Evolutionary conservation across 2,113 vertebrate species (phyloP).

Genomic region (Glaucidium brasilianum): DNA sequence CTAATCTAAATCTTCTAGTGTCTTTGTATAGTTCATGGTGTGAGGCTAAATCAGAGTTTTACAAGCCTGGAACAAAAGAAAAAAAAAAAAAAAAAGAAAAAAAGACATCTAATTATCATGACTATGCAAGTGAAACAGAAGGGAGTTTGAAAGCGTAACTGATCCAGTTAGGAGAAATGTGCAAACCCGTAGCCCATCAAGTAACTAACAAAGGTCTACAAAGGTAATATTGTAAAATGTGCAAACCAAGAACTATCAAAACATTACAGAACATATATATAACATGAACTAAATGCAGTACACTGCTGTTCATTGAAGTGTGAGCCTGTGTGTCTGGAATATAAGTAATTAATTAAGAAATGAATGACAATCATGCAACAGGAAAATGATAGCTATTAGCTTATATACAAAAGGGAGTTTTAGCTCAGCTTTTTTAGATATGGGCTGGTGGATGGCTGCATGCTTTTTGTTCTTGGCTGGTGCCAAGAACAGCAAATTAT

Average conservation of each 20-base stretch:
- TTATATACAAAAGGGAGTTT: background rate
- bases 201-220: background rate
- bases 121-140: background rate
- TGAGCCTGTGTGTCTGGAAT: background rate
- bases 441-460: background rate
- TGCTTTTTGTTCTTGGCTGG: background rate
- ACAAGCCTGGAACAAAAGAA: accelerated
- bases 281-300: background rate
- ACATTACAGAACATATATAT: background rate
- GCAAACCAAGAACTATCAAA: background rate
- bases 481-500: background rate
- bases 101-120: background rate
- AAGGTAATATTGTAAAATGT: background rate
- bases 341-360: background rate
- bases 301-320: background rate
- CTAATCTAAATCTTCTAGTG: background rate
- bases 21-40: background rate
- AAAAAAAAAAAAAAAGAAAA: background rate
- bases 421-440: background rate
- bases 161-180: background rate
- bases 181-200: background rate
- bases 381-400: background rate
- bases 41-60: background rate
- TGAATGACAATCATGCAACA: background rate
- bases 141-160: background rate